Evolutionary conservation across 2,888 invertebrate genomes (phyloP).

Genomic region (Cephus rjabovi): DNA sequence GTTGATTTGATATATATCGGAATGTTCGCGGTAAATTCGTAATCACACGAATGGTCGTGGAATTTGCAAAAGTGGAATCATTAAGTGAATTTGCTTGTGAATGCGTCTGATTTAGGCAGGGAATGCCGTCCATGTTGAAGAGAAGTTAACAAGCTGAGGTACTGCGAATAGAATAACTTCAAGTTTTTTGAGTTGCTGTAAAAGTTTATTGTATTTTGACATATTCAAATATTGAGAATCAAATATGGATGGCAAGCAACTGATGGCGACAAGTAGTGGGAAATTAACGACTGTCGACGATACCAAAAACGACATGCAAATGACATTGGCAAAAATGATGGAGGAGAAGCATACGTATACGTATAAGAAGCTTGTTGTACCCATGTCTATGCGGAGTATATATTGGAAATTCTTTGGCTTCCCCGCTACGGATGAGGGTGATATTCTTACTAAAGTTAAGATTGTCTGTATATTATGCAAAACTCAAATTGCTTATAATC

Average conservation of each 20-base stretch:
- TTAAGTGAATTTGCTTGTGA: neutral
- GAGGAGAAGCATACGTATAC: constrained; percentile 63
- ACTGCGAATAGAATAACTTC: constrained; percentile 19
- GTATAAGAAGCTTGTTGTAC: constrained; percentile 68
- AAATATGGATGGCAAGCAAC: constrained; percentile 26
- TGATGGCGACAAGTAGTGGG: constrained; percentile 26
- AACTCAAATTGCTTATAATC: constrained; percentile 68
- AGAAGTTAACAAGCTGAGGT: constrained; percentile 26
- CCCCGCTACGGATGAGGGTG: constrained; percentile 67
- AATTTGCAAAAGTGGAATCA: neutral
- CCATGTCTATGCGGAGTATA: constrained; percentile 68
- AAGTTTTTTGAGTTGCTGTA: neutral
- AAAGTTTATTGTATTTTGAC: neutral
- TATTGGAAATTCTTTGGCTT: constrained; percentile 70
- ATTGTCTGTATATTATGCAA: constrained; percentile 68
- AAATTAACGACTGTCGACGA: constrained; percentile 8
- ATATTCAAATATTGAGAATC: neutral
- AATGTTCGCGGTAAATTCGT: constrained; percentile 53
- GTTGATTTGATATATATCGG: constrained; percentile 47
- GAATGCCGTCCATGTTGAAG: constrained; percentile 43
- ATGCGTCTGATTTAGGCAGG: constrained; percentile 33
- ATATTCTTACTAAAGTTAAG: constrained; percentile 66
- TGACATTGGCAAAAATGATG: constrained; percentile 59
- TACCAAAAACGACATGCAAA: constrained; percentile 28
- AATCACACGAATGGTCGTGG: constrained; percentile 25